These are phyloP conservation scores for Sebastes iracundus DNA, from an alignment of 2,797 vertebrate species.

Conservation along the genomic window DNA sequence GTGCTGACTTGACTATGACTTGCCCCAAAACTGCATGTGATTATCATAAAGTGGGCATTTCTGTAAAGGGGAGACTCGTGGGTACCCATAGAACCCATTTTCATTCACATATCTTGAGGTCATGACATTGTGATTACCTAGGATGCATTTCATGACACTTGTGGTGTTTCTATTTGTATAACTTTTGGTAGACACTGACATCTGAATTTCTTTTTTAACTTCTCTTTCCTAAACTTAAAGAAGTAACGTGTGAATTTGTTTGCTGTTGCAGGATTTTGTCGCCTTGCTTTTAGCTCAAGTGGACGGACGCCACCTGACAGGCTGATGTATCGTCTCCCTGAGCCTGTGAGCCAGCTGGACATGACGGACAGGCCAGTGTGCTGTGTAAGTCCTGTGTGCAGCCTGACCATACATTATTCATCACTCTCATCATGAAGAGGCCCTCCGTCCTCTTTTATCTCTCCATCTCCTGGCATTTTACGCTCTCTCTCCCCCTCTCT, in stretches of 20 bases:
- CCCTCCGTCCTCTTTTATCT: slow-evolving; percentile 68
- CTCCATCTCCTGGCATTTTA: slow-evolving; percentile 60
- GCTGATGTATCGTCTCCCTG: slow-evolving; percentile 9
- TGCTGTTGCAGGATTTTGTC: slow-evolving; percentile 16
- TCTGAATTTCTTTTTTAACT: neutral
- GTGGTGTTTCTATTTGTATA: neutral
- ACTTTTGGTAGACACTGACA: neutral
- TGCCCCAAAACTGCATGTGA: too few relatives aligned
- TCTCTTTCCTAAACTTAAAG: neutral
- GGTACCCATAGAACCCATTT: too few relatives aligned
- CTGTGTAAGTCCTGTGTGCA: slow-evolving; percentile 66
- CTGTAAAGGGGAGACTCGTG: too few relatives aligned
- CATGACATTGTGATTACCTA: neutral
- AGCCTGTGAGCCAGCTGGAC: slow-evolving; percentile 57
- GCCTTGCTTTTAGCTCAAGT: slow-evolving; percentile 8
- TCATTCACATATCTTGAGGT: too few relatives aligned
- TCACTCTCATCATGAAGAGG: slow-evolving; percentile 72
- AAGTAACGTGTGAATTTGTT: neutral
- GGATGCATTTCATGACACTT: neutral
- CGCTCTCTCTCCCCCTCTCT: neutral
- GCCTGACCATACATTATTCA: slow-evolving; percentile 80
- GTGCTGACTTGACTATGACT: too few relatives aligned
- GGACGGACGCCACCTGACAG: slow-evolving; percentile 19
- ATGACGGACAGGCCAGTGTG: slow-evolving; percentile 55
- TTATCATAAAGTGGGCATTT: too few relatives aligned